phyloP scores from a whole-genome alignment of 1,140 invertebrate genomes.

The Colletes gigas region DNA sequence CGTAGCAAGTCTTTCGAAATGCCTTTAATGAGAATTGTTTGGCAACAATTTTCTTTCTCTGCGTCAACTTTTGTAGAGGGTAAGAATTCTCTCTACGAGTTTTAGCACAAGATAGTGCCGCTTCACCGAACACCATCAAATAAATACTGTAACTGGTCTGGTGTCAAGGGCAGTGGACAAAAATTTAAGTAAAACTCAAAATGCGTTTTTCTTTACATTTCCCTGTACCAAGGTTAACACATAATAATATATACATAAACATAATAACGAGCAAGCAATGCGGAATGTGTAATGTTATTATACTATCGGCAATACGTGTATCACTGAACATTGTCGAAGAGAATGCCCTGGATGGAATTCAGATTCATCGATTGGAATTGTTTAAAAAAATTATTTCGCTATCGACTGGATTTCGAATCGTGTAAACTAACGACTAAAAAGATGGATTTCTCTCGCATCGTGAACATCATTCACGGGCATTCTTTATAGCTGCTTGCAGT shows the following conservation, averaged over 20 bases:
- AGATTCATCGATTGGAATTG: too few species aligned
- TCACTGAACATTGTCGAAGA: not conserved
- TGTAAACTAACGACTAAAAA: too few species aligned
- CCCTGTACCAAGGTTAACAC: not conserved
- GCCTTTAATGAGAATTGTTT: too few species aligned
- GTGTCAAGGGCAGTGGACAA: conserved; percentile 42
- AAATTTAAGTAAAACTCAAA: conserved; percentile 30
- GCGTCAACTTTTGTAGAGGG: not conserved
- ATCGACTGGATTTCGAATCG: too few species aligned
- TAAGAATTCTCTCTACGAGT: not conserved
- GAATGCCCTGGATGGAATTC: too few species aligned
- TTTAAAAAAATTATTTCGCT: too few species aligned
- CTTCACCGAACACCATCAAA: not conserved
- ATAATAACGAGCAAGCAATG: not conserved
- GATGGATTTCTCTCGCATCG: not conserved
- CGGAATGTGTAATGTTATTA: conserved; percentile 19
- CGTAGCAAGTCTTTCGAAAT: too few species aligned
- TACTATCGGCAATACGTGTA: not conserved
- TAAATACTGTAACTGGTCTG: conserved; percentile 31
- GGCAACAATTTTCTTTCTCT: not conserved
- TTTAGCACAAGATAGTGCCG: not conserved
- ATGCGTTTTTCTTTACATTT: conserved; percentile 9
- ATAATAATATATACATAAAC: not conserved
- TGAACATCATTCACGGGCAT: too few species aligned
- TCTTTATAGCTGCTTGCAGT: too few species aligned